A percentile compares a stretch with the other conserved stretches of the same genome.
phyloP scores from a whole-genome alignment of 2,797 vertebrate genomes.

The Apodemus agrarius region DNA sequence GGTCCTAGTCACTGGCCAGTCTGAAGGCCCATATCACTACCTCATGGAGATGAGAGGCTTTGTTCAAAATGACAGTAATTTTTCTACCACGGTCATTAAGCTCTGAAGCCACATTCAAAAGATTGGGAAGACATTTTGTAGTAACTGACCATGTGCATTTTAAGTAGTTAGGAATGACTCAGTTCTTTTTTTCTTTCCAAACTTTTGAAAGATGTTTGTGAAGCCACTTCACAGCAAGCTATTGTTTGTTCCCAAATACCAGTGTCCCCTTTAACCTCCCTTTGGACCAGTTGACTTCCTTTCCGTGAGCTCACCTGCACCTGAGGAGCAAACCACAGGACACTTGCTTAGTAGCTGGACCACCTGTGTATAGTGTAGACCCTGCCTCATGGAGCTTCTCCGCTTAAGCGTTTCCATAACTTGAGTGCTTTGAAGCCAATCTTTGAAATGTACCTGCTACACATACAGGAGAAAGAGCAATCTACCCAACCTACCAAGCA shows the following conservation, averaged over 20 bases:
- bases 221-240: slow-evolving; percentile 75
- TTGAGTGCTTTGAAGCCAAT: slow-evolving; percentile 81
- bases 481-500: too few species aligned
- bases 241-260: slow-evolving; percentile 75
- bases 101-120: slow-evolving; percentile 68
- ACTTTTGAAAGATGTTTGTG: not conserved
- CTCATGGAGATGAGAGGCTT: slow-evolving; percentile 65
- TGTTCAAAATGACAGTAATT: slow-evolving; percentile 82
- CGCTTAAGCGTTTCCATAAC: slow-evolving; percentile 79
- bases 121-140: slow-evolving; percentile 79
- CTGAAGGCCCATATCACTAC: slow-evolving; percentile 58
- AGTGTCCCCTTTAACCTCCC: slow-evolving; percentile 74
- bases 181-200: slow-evolving; percentile 74
- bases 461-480: too few species aligned
- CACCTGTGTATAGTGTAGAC: slow-evolving; percentile 76
- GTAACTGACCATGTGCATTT: slow-evolving; percentile 82
- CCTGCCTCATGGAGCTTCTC: slow-evolving; percentile 78
- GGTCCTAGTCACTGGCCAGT: slow-evolving; percentile 89
- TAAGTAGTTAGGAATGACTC: slow-evolving; percentile 74
- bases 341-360: slow-evolving; percentile 71
- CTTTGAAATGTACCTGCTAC: too few species aligned
- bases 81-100: slow-evolving; percentile 24
- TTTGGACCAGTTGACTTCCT: slow-evolving; percentile 68
- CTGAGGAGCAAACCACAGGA: slow-evolving; percentile 60
- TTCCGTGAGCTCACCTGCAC: slow-evolving; percentile 67